Evolutionary conservation across 1,140 invertebrate species (phyloP), one percentile per base, ranked within the genome.

Genomic region (Luehdorfia chinensis): DNA sequence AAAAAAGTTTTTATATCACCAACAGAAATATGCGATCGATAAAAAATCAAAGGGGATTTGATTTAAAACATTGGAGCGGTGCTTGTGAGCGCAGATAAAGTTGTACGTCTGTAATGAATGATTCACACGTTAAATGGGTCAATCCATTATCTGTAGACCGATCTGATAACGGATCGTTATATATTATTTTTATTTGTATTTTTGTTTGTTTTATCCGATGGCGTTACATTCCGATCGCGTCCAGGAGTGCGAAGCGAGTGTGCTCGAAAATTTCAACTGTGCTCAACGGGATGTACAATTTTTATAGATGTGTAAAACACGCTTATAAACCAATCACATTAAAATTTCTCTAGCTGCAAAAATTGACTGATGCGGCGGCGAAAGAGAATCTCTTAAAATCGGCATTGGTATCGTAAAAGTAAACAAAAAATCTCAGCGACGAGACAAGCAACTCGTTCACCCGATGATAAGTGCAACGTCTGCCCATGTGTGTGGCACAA

Each of bases 101-200:
- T 63, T 58, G 65, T 63, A 19, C 25, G 41, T 27, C 36, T 45
- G 55, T 66, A 73, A 66, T 71, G 68, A 76, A 66, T 75, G 76
- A 80, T 73, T 73, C 72, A 72, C 66, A 58, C 41, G 53, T 52
- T 67, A 78, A 84, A 79, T 79, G 78, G 75, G 75, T 79, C 75
- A 83, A 79, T 79, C 59, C 73, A 78, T 80, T 80, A 84, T 83
- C 73, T 58, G 36, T 50, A 30, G 44, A 50, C 55, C 61, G 54
- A 84, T 80, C 79, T 73, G 79, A 84, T 84, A 78, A 75, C 61
- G 55, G 55, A 63, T 66, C 61, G 52, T 66, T 58, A 72, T 72
- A 66, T 75, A 72, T 76, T 78, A 62, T 71, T 68, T 52, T 39
- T 47, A 59, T 65, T 53, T 48, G 36, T 78, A 62, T 71, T 68